Conservation (phyloP, 2,888 invertebrate genomes). For the Tetanocera ferruginea region DNA sequence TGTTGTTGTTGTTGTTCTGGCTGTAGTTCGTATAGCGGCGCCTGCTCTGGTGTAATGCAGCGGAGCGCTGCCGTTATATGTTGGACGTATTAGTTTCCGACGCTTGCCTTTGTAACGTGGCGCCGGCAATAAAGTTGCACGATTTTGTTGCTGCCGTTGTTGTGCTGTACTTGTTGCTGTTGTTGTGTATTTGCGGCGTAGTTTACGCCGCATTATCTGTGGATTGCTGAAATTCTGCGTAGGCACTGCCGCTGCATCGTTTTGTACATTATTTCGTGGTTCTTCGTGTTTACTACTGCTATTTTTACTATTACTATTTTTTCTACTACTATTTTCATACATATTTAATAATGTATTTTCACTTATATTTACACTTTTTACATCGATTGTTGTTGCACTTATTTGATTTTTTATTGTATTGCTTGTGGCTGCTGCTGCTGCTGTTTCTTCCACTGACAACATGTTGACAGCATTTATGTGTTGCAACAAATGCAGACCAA, state of each 20-base stretch:
- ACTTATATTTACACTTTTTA: conserved; percentile 52
- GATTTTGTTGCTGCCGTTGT: conserved; percentile 13
- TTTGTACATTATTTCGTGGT: conserved; percentile 58
- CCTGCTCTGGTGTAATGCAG: conserved; percentile 14
- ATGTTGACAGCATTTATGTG: conserved; percentile 39
- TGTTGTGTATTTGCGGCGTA: conserved; percentile 56
- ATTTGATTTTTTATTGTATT: neutral
- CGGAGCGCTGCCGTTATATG: conserved; percentile 51
- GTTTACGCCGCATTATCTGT: conserved; percentile 55
- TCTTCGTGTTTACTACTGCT: conserved; percentile 53
- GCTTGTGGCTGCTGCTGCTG: conserved; percentile 22
- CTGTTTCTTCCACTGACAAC: conserved; percentile 38
- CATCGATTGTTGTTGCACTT: neutral
- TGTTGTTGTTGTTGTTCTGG: conserved; percentile 42
- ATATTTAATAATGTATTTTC: conserved; percentile 45
- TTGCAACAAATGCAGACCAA: conserved; percentile 43
- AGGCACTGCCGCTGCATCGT: conserved; percentile 39
- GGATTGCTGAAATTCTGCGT: conserved; percentile 45
- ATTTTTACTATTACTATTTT: conserved; percentile 49
- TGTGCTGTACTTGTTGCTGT: conserved; percentile 12
- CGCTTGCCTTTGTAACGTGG: conserved; percentile 54
- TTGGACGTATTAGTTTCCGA: conserved; percentile 54
- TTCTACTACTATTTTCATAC: conserved; percentile 49
- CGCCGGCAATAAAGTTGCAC: conserved; percentile 35
- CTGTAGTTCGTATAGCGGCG: neutral